phyloP scores from a whole-genome alignment of 2,113 vertebrate species.

The Saiga tatarica region DNA sequence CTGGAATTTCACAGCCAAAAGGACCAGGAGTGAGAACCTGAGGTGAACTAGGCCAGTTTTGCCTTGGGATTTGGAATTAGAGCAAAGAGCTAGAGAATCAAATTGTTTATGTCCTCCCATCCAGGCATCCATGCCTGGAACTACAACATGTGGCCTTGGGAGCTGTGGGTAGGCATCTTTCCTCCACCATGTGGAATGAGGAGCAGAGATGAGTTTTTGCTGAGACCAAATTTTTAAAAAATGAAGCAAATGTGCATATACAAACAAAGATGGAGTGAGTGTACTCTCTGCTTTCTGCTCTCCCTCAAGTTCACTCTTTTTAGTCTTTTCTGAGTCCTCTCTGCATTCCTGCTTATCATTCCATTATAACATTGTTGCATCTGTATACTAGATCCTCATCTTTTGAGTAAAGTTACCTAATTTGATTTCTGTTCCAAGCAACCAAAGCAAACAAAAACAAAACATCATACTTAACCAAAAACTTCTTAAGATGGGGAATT shows the following conservation, averaged over 20 bases:
- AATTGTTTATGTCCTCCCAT: neutral
- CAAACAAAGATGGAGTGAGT: neutral
- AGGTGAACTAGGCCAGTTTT: neutral
- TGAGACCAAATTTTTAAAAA: neutral
- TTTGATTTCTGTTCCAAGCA: neutral
- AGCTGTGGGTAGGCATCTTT: neutral
- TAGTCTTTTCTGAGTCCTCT: neutral
- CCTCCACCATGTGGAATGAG: neutral
- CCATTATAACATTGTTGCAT: neutral
- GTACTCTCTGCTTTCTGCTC: neutral
- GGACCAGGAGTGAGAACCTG: neutral
- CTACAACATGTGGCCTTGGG: neutral
- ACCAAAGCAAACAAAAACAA: neutral
- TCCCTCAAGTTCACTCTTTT: neutral
- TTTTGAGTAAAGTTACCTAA: neutral
- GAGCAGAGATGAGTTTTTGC: neutral
- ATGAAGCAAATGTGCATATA: neutral
- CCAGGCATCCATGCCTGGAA: neutral
- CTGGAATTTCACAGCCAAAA: neutral
- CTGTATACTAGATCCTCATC: neutral
- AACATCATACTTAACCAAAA: neutral
- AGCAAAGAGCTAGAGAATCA: neutral
- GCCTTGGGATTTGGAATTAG: neutral
- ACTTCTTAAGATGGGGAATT: constrained; percentile 1
- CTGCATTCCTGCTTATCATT: neutral